Evolutionary conservation across 1,140 invertebrate species (phyloP).

Genomic region (Diabrotica undecimpunctata): DNA sequence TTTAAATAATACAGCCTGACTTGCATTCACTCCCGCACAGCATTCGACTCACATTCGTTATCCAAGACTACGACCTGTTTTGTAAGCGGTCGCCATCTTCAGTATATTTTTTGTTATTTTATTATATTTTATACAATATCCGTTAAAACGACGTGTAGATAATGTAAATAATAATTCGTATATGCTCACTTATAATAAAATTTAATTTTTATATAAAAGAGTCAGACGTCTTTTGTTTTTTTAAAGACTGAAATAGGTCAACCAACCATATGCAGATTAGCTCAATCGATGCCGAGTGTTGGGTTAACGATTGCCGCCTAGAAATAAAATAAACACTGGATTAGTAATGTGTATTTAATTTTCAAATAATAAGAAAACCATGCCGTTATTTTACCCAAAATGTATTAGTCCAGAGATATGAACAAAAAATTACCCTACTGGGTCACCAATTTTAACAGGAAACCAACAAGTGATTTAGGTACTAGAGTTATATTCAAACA

Average conservation of each 20-base stretch:
- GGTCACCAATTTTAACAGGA: too few species aligned
- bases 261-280: conserved; percentile 33
- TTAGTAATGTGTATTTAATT: too few species aligned
- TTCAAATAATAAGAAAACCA: too few species aligned
- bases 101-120: conserved; percentile 32
- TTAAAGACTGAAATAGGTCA: conserved; percentile 23
- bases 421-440: too few species aligned
- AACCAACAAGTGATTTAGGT: too few species aligned
- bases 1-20: conserved; percentile 46
- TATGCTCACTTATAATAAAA: conserved; percentile 33
- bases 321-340: conserved; percentile 36
- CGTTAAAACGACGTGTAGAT: conserved; percentile 30
- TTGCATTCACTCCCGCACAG: conserved; percentile 39
- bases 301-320: conserved; percentile 46
- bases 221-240: conserved; percentile 25
- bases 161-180: conserved; percentile 34
- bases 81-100: conserved; percentile 25
- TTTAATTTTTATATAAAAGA: conserved; percentile 34
- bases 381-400: too few species aligned
- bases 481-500: too few species aligned
- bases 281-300: conserved; percentile 38
- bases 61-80: conserved; percentile 16
- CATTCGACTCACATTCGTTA: conserved; percentile 19
- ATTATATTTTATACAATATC: conserved; percentile 33
- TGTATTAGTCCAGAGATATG: too few species aligned